Conservation (phyloP, 2,797 vertebrate species). For the Falco naumanni region DNA sequence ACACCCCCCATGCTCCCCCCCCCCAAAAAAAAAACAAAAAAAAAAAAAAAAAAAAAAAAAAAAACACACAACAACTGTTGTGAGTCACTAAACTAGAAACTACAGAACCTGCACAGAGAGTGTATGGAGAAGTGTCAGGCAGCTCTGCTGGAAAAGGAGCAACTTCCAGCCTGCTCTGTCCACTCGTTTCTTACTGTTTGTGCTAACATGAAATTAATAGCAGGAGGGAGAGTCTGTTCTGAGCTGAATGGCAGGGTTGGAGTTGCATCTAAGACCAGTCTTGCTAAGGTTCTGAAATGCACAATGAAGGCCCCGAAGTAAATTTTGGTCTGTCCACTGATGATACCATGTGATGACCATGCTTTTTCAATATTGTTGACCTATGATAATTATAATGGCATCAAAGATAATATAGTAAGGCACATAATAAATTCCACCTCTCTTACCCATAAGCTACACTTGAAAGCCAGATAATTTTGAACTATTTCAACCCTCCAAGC, state of each 20-base stretch:
- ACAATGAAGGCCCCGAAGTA: neutral
- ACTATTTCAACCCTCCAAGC: neutral
- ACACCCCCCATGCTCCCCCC: too few relatives aligned
- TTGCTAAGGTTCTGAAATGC: neutral
- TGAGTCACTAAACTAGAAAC: neutral
- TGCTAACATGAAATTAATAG: neutral
- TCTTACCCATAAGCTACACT: neutral
- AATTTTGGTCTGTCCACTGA: neutral
- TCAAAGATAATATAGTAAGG: neutral
- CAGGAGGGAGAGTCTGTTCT: neutral
- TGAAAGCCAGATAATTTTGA: neutral
- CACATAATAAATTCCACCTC: neutral
- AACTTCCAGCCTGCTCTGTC: neutral
- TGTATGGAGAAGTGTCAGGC: neutral
- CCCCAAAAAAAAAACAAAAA: too few relatives aligned
- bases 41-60: too few relatives aligned
- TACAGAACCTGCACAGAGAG: neutral
- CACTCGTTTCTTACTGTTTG: neutral
- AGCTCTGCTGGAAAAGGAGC: neutral
- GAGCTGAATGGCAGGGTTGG: neutral
- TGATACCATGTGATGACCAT: neutral
- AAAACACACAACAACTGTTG: neutral
- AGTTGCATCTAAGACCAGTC: neutral
- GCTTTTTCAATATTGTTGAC: neutral
- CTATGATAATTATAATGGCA: neutral